Evolutionary conservation across 2,113 vertebrate species (phyloP), one percentile per base, ranked within the genome.

Genomic region (Nothocercus julius): DNA sequence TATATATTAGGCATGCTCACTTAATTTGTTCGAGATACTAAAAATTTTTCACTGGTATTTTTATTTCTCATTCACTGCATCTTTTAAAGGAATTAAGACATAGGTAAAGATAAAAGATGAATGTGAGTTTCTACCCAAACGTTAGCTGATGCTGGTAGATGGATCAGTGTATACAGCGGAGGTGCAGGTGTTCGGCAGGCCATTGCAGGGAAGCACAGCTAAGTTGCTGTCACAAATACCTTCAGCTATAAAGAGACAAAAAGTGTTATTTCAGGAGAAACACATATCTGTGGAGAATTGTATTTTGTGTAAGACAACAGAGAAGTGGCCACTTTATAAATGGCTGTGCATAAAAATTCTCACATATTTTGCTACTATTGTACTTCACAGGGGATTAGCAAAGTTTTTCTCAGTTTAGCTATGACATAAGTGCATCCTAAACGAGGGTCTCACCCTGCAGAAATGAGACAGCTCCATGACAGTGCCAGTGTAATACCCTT

Each of bases 51-150:
- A 8, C 19, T 11, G 9, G 9, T 16, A 34, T 38, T 84, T 94
- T 88, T 79, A 11, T 56, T n/a, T 79, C 27, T 1, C 13, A 1
- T 78, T 84, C 58, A 64, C 6, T 4, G 0, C 0, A 0, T 51
- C 4, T 92, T 90, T 90, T 79, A 30, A 73, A 82, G 32, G 61
- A 64, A 7, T 9, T 67, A 66, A 59, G 34, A 49, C 15, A 6
- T 7, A 30, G 28, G 7, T 75, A 53, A 73, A 87, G 34, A 9
- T 0, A n/a, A 64, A 90, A 82, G 13, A 40, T 74, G 45, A 24
- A 28, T 28, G 22, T 36, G 34, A 75, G 13, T 44, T 47, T 34
- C 30, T 64, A 20, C 32, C 25, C 17, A 36, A 18, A 67, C 0
- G 0, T 8, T 36, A 4, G 25, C 40, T 56, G 38, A 25, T 63